Evolutionary conservation across 2,888 invertebrate genomes (phyloP).

Genomic region (Scaptomyza cyrtandrae): DNA sequence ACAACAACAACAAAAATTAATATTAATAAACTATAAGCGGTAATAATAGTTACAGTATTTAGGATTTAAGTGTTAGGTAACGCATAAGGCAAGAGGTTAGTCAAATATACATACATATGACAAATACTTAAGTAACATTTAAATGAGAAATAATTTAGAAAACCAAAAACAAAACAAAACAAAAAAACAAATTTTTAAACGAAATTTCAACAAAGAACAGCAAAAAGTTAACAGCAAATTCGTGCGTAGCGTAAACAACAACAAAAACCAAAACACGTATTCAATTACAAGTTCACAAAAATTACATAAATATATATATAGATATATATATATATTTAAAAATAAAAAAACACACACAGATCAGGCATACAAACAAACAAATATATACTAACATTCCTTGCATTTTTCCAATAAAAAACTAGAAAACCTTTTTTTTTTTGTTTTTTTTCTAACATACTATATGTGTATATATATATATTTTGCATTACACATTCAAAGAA

Average conservation of each 20-base stretch:
- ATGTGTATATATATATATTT: too few relatives aligned
- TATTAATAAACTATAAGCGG: constrained; percentile 5
- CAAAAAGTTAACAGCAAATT: constrained; percentile 82
- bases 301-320: constrained; percentile 13
- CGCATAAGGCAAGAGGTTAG: constrained; percentile 40
- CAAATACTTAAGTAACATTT: constrained; percentile 54
- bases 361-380: neutral
- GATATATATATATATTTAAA: constrained; percentile 8
- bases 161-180: constrained; percentile 2
- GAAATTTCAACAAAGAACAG: constrained; percentile 67
- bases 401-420: constrained; percentile 4
- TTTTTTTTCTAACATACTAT: too few relatives aligned
- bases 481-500: too few relatives aligned
- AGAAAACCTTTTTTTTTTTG: constrained; percentile 24
- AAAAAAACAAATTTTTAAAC: constrained; percentile 60
- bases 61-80: constrained; percentile 54
- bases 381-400: neutral
- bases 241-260: constrained; percentile 74
- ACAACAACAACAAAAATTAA: neutral
- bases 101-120: constrained; percentile 67
- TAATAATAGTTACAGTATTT: constrained; percentile 35
- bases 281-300: constrained; percentile 4
- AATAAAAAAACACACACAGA: constrained; percentile 9
- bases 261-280: constrained; percentile 17
- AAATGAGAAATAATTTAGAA: constrained; percentile 23